Conservation (phyloP, 2,888 invertebrate genomes). For the Bellardia bayeri region DNA sequence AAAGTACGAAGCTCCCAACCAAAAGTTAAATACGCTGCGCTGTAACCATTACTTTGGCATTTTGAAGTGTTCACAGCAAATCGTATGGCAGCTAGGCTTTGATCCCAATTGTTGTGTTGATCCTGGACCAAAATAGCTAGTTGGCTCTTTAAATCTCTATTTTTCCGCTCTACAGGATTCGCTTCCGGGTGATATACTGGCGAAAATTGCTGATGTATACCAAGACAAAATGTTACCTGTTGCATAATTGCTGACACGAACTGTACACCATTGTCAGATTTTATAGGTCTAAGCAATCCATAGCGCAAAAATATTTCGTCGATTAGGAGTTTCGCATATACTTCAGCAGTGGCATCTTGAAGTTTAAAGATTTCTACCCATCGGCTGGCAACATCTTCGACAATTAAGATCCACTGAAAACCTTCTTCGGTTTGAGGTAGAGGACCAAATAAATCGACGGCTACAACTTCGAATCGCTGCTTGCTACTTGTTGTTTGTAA, state of each 20-base stretch:
- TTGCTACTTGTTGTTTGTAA: conserved; percentile 67
- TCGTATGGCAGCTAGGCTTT: conserved; percentile 15
- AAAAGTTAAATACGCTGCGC: conserved; percentile 80
- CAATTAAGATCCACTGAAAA: conserved; percentile 76
- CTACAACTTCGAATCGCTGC: conserved; percentile 70
- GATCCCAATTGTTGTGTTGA: conserved; percentile 61
- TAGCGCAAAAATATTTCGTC: conserved; percentile 80
- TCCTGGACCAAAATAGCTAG: conserved; percentile 52
- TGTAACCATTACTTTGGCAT: conserved; percentile 77
- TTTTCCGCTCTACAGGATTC: conserved; percentile 77
- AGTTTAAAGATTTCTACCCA: conserved; percentile 79
- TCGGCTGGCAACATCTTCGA: conserved; percentile 76
- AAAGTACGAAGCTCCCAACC: conserved; percentile 64
- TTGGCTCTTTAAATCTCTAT: conserved; percentile 43
- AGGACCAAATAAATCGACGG: conserved; percentile 72
- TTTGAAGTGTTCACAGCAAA: conserved; percentile 78
- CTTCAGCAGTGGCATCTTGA: conserved; percentile 76
- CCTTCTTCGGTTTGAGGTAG: conserved; percentile 64
- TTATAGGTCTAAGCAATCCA: conserved; percentile 78
- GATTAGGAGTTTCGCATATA: conserved; percentile 76
- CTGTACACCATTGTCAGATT: conserved; percentile 79
- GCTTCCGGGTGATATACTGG: conserved; percentile 80
- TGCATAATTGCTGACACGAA: conserved; percentile 77
- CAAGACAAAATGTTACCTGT: conserved; percentile 69
- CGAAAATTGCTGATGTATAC: conserved; percentile 60